These are phyloP conservation scores for Aotus griseimembra DNA, from an alignment of 2,797 vertebrate genomes.

Conservation along the genomic window DNA sequence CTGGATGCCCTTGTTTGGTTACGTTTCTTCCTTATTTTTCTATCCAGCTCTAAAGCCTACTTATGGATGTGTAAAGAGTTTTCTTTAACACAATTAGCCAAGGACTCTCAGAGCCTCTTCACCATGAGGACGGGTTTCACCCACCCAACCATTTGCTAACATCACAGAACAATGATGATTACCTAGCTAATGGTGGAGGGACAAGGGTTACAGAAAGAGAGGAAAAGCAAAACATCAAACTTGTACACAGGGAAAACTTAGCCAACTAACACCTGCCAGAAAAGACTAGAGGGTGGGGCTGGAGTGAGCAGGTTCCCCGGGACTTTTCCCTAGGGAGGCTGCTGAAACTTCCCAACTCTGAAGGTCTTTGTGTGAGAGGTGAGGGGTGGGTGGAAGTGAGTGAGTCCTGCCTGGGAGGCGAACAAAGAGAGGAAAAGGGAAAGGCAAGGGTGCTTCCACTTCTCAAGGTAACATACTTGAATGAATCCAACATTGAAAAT, in stretches of 20 bases:
- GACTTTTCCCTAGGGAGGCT: constrained; percentile 41
- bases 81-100: background rate
- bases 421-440: constrained; percentile 80
- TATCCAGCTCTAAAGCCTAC: background rate
- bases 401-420: background rate
- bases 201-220: background rate
- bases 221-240: background rate
- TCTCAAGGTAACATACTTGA: constrained; percentile 74
- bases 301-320: background rate
- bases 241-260: background rate
- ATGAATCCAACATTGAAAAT: constrained; percentile 60
- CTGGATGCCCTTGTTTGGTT: background rate
- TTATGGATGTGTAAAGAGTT: background rate
- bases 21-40: background rate
- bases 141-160: background rate
- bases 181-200: background rate
- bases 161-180: background rate
- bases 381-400: constrained; percentile 5
- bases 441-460: constrained; percentile 73
- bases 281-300: background rate
- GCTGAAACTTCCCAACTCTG: background rate
- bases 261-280: constrained; percentile 28
- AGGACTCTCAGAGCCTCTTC: background rate
- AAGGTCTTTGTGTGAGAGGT: constrained; percentile 68
- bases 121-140: background rate